These are phyloP conservation scores for Coilia nasus DNA, from an alignment of 2,797 vertebrate species.

Conservation along the genomic window DNA sequence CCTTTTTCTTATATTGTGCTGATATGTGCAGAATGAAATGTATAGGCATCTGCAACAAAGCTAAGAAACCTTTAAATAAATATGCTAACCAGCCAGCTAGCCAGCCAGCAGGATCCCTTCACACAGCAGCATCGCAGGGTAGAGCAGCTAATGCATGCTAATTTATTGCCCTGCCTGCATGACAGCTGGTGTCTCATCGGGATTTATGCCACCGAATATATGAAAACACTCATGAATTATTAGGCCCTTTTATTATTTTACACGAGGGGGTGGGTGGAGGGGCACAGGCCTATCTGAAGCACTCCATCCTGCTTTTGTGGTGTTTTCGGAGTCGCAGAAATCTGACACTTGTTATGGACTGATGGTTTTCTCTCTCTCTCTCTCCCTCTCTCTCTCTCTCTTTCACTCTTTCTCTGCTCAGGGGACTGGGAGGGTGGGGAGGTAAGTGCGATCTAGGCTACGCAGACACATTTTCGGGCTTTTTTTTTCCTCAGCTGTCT, in stretches of 20 bases:
- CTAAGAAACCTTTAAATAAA: neutral
- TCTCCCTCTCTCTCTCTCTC: no score
- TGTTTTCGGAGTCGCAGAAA: neutral
- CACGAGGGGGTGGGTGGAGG: neutral
- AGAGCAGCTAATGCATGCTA: neutral
- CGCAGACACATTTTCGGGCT: neutral
- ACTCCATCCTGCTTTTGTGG: neutral
- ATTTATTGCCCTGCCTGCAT: neutral
- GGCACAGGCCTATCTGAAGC: neutral
- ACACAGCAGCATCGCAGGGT: neutral
- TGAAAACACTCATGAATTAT: conserved; percentile 21
- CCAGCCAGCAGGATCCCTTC: no score
- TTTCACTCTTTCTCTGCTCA: no score
- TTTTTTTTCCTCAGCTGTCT: neutral
- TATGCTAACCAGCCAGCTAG: neutral
- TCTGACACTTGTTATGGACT: neutral
- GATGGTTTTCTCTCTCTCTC: neutral
- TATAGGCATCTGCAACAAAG: neutral
- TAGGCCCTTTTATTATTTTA: conserved; percentile 10
- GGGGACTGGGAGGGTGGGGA: neutral
- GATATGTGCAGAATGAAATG: neutral
- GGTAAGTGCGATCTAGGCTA: neutral
- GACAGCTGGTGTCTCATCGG: neutral
- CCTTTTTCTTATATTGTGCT: neutral
- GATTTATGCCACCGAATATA: conserved; percentile 2